phyloP scores from a whole-genome alignment of 2,113 vertebrate genomes.

The Sander lucioperca region DNA sequence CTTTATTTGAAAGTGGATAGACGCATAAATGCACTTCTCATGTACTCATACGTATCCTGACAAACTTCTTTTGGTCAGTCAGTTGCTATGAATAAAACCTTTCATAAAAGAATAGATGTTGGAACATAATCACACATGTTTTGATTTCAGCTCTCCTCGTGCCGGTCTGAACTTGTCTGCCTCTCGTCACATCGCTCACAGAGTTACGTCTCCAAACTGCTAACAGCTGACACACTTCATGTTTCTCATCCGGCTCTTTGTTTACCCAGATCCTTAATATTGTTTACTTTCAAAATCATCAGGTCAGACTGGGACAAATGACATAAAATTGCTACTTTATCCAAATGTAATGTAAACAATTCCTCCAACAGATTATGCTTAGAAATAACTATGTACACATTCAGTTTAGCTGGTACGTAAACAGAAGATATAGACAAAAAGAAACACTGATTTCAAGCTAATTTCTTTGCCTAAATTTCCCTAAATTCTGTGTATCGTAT shows the following conservation, averaged over 20 bases:
- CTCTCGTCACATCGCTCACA: not conserved
- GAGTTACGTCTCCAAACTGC: not conserved
- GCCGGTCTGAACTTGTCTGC: constrained; percentile 13
- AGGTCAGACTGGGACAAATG: not conserved
- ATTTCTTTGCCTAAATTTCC: not conserved
- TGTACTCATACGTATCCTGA: not conserved
- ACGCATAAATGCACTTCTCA: not conserved
- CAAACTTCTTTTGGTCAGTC: not conserved
- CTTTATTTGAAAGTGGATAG: too few species aligned
- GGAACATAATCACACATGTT: not conserved
- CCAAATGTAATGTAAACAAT: not conserved
- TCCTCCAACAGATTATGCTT: not conserved
- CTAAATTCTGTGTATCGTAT: not conserved
- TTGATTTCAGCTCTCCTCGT: not conserved
- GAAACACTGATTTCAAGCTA: not conserved
- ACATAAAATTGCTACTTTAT: not conserved
- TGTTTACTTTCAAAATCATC: constrained; percentile 1
- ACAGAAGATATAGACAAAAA: not conserved
- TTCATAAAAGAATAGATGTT: not conserved
- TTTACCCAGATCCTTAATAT: constrained; percentile 4
- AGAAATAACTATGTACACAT: too few species aligned
- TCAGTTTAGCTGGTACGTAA: not conserved
- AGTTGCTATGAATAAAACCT: not conserved
- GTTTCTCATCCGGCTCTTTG: constrained; percentile 7
- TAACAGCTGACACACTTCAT: constrained; percentile 16